Conservation (phyloP, 1,140 invertebrate species). For the Drosophila sproati region DNA sequence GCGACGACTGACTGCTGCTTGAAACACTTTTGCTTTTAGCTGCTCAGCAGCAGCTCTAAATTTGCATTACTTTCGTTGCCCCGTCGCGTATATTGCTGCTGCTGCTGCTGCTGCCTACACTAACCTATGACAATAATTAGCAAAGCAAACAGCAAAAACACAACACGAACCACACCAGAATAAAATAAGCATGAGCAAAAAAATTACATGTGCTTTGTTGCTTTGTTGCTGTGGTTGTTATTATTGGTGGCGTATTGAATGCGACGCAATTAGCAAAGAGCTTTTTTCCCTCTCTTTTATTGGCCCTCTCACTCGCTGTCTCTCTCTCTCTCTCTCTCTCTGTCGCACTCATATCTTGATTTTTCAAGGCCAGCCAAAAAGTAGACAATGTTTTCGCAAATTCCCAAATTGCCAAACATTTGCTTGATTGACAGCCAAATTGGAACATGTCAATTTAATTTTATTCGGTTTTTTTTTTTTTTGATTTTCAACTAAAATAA, state of each 20-base stretch:
- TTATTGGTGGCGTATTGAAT: slow-evolving; percentile 27
- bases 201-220: slow-evolving; percentile 24
- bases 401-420: not conserved
- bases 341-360: not conserved
- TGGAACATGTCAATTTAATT: not conserved
- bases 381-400: slow-evolving; percentile 40
- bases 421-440: not conserved
- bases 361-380: slow-evolving; percentile 55
- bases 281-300: slow-evolving; percentile 21
- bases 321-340: not conserved
- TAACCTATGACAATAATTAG: slow-evolving; percentile 83
- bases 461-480: too few species aligned
- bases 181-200: slow-evolving; percentile 25
- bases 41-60: slow-evolving; percentile 43
- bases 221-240: slow-evolving; percentile 9
- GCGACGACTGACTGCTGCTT: not conserved
- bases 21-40: slow-evolving; percentile 75
- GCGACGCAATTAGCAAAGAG: slow-evolving; percentile 46
- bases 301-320: not conserved
- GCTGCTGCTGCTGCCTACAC: slow-evolving; percentile 56
- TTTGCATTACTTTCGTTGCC: slow-evolving; percentile 60
- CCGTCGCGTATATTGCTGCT: not conserved
- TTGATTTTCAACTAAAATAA: too few species aligned
- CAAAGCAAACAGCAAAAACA: slow-evolving; percentile 49
- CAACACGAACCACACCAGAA: slow-evolving; percentile 25